Evolutionary conservation across 2,113 vertebrate genomes (phyloP).

Genomic region (Amphiprion ocellaris): DNA sequence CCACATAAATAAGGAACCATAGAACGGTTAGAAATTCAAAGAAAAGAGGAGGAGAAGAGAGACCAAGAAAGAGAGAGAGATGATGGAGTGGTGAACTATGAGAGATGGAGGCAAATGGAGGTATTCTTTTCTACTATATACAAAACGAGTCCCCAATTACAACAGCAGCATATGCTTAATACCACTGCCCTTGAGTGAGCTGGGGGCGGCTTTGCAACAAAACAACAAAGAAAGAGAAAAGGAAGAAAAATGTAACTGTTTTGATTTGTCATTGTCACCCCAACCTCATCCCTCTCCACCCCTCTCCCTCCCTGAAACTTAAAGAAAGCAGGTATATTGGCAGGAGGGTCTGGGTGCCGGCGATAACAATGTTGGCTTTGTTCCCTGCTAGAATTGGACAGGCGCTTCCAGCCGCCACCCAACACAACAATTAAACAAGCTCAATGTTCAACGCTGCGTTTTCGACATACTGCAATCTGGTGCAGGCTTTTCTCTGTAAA

Average conservation of each 20-base stretch:
- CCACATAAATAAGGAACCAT: conserved; percentile 71
- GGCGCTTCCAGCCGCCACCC: conserved; percentile 58
- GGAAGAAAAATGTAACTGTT: conserved; percentile 49
- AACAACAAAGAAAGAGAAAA: conserved; percentile 42
- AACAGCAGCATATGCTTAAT: conserved; percentile 29
- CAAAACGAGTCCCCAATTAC: conserved; percentile 38
- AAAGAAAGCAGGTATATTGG: conserved; percentile 78
- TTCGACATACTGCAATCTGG: conserved; percentile 56
- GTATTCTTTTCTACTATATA: conserved; percentile 33
- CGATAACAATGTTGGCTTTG: conserved; percentile 81
- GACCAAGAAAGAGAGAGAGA: not conserved
- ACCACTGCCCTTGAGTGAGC: conserved; percentile 20
- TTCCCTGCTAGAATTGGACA: conserved; percentile 74
- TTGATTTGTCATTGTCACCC: conserved; percentile 70
- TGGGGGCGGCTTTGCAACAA: conserved; percentile 37
- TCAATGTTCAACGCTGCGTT: conserved; percentile 36
- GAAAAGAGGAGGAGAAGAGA: not conserved
- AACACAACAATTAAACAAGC: conserved; percentile 77
- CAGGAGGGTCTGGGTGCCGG: conserved; percentile 67
- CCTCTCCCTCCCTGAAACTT: conserved; percentile 18
- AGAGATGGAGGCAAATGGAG: conserved; percentile 34
- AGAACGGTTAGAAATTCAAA: conserved; percentile 20
- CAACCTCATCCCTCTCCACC: conserved; percentile 54
- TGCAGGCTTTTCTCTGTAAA: conserved; percentile 46
- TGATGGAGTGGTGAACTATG: conserved; percentile 43